Percentiles rank a stretch among this genome's conserved stretches.
These are phyloP conservation scores for Phalacrocorax carbo DNA, from an alignment of 2,113 vertebrate genomes.

Conservation along the genomic window DNA sequence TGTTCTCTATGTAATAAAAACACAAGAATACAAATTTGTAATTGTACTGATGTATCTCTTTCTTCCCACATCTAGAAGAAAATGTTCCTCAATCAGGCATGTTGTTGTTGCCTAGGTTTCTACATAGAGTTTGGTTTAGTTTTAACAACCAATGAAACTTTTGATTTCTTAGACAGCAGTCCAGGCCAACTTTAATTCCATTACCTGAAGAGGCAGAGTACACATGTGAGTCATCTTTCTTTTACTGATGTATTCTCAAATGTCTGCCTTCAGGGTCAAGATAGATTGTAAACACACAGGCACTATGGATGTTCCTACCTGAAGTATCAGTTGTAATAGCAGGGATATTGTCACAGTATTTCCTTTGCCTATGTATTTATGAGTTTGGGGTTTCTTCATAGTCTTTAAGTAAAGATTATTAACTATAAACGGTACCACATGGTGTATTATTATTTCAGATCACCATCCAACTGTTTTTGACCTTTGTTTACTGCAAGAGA, in stretches of 20 bases:
- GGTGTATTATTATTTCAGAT: not conserved
- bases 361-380: not conserved
- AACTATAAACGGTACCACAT: not conserved
- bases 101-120: not conserved
- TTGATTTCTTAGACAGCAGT: not conserved
- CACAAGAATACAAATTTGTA: not conserved
- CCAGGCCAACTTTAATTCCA: not conserved
- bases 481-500: not conserved
- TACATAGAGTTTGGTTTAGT: not conserved
- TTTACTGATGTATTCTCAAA: not conserved
- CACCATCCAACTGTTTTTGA: not conserved
- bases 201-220: not conserved
- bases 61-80: not conserved
- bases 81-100: not conserved
- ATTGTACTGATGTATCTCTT: not conserved
- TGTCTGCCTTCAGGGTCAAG: not conserved
- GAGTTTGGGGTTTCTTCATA: accelerated
- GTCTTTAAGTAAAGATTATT: not conserved
- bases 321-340: not conserved
- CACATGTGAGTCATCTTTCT: not conserved
- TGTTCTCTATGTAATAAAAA: not conserved
- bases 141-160: not conserved
- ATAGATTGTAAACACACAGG: not conserved
- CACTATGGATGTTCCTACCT: not conserved
- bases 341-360: not conserved